phyloP scores from a whole-genome alignment of 2,888 invertebrate genomes.

The Candidula unifasciata region DNA sequence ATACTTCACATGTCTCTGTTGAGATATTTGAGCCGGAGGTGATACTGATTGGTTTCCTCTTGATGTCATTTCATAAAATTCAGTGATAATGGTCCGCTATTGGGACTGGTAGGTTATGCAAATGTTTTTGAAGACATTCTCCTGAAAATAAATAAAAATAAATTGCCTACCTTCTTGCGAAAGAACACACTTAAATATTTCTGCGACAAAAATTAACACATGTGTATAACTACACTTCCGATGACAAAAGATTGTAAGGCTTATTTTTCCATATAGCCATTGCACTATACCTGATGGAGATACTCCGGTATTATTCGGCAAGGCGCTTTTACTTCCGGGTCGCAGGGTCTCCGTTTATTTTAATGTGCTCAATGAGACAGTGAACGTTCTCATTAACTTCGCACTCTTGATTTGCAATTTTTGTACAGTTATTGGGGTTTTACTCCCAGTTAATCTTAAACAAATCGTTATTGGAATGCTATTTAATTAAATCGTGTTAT shows the following conservation, averaged over 20 bases:
- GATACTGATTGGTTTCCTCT: slow-evolving; percentile 71
- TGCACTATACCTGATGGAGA: slow-evolving; percentile 73
- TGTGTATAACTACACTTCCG: slow-evolving; percentile 43
- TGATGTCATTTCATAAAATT: slow-evolving; percentile 73
- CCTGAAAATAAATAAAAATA: slow-evolving; percentile 67
- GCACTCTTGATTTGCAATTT: too few species aligned
- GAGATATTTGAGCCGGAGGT: slow-evolving; percentile 68
- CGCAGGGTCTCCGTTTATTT: slow-evolving; percentile 48
- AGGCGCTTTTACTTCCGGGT: slow-evolving; percentile 61
- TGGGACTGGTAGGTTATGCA: slow-evolving; percentile 70
- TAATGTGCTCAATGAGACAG: too few species aligned
- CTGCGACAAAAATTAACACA: background rate
- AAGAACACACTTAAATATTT: background rate
- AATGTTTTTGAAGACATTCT: slow-evolving; percentile 76
- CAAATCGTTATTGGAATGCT: too few species aligned
- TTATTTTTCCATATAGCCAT: slow-evolving; percentile 71
- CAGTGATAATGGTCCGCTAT: slow-evolving; percentile 64
- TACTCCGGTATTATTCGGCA: slow-evolving; percentile 71
- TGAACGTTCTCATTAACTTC: too few species aligned
- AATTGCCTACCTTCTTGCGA: slow-evolving; percentile 2
- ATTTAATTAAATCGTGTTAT: too few species aligned
- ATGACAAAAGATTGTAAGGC: slow-evolving; percentile 67
- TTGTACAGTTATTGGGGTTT: too few species aligned
- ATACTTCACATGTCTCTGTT: slow-evolving; percentile 65
- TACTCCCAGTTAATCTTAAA: too few species aligned